phyloP scores from a whole-genome alignment of 2,888 invertebrate species.

The Galeruca laticollis region DNA sequence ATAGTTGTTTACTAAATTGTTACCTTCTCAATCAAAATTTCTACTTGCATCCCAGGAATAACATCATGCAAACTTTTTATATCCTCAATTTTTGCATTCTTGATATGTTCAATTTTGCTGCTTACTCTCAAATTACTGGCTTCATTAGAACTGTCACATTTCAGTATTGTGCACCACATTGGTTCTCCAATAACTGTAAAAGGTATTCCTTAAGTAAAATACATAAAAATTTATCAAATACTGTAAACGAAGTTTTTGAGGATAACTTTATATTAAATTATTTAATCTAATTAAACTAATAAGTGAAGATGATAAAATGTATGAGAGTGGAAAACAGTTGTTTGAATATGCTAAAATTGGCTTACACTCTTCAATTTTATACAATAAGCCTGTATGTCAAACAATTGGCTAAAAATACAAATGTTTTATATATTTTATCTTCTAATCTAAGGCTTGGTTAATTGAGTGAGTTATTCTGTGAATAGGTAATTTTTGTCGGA shows the following conservation, averaged over 20 bases:
- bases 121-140: constrained; percentile 70
- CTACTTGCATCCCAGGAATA: constrained; percentile 70
- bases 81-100: constrained; percentile 53
- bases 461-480: too few relatives aligned
- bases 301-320: too few relatives aligned
- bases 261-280: too few relatives aligned
- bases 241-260: not conserved
- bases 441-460: too few relatives aligned
- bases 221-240: constrained; percentile 1
- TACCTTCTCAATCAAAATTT: constrained; percentile 71
- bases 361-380: too few relatives aligned
- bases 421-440: too few relatives aligned
- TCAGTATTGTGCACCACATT: constrained; percentile 72
- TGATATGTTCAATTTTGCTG: constrained; percentile 62
- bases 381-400: too few relatives aligned
- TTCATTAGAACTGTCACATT: constrained; percentile 64
- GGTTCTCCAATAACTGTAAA: constrained; percentile 72
- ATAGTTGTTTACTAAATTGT: not conserved
- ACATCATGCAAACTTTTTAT: constrained; percentile 59
- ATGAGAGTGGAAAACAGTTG: too few relatives aligned
- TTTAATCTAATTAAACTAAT: too few relatives aligned
- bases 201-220: constrained; percentile 19
- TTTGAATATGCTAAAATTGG: too few relatives aligned
- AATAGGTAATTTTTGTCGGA: too few relatives aligned
- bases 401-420: too few relatives aligned